Base-by-base conservation (phyloP, 2,113 vertebrate genomes). In the Sebastes schlegelii region DNA sequence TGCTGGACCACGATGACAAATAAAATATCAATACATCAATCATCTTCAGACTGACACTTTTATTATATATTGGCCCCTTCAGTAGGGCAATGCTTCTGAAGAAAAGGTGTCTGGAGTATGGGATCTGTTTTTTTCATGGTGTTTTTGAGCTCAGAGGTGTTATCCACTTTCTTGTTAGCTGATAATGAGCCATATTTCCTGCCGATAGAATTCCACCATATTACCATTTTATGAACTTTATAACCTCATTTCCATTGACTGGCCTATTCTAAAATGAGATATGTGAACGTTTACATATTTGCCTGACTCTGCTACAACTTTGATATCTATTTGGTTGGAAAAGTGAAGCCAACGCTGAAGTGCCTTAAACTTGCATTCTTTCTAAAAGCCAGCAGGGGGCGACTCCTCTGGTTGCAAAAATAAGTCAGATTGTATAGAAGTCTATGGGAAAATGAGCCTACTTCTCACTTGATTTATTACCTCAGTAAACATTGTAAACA, bases 21-120 rank as follows among this genome's bases (percentile, higher is more conserved):
- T 58, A 34, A 81, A 69, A 77, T 5, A 74, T 79, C 82, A 58
- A 77, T 52, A 63, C 77, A 87, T 87, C 88, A 86, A 79, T 86
- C 81, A 71, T 77, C 57, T 63, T 34, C 70, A 77, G 46, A 17
- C 26, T 69, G 82, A 54, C 55, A 6, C 13, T 45, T 64, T 58
- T 62, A 19, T 52, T 57, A 68, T 13, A 62, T 80, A 75, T 57
- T 10, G 34, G 1, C 26, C 49, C 19, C 63, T 58, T 76, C 66
- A 58, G 46, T 7, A 57, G 54, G 76, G 16, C 4, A 26, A 17
- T 60, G 26, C 19, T 14, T 42, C 9, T 34, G 13, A 52, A 45
- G 48, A 43, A 14, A 43, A 49, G 8, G 10, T 34, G 45, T n/a
- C 8, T 12, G n/a, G 34, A 34, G 21, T 23, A 7, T 13, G n/a